These are phyloP conservation scores for Armadillidium nasatum DNA, from an alignment of 1,140 invertebrate species.

Conservation along the genomic window DNA sequence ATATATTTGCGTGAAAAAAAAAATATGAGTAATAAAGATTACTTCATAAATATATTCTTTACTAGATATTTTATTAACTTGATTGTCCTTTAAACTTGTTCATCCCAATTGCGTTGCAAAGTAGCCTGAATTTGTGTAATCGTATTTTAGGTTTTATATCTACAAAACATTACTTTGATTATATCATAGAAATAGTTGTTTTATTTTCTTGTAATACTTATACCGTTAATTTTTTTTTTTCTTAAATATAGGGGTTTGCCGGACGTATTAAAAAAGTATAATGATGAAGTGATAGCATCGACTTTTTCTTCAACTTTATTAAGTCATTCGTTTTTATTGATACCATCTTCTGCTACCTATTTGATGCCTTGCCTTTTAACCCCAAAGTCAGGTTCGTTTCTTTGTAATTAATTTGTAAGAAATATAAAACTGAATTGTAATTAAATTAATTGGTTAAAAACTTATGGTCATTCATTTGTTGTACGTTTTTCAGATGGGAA, in stretches of 20 bases:
- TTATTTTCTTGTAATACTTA: too few species aligned
- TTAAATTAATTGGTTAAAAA: not conserved
- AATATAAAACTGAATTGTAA: not conserved
- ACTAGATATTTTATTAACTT: too few species aligned
- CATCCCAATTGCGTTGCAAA: too few species aligned
- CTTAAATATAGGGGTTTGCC: not conserved
- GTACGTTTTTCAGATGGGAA: not conserved
- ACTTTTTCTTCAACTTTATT: not conserved
- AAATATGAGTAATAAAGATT: too few species aligned
- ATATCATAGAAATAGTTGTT: not conserved
- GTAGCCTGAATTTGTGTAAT: too few species aligned
- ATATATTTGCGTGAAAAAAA: too few species aligned
- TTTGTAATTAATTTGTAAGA: not conserved
- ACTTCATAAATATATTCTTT: too few species aligned
- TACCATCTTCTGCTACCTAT: not conserved
- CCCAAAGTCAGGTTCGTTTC: not conserved
- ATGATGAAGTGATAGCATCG: not conserved
- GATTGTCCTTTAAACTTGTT: too few species aligned
- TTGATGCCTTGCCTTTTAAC: not conserved
- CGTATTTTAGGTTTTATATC: not conserved
- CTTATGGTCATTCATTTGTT: not conserved
- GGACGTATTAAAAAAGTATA: not conserved
- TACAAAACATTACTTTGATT: not conserved
- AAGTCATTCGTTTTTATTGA: not conserved
- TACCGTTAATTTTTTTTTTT: not conserved